phyloP scores from a whole-genome alignment of 2,113 vertebrate genomes.

The Boulengeromyrus knoepffleri region DNA sequence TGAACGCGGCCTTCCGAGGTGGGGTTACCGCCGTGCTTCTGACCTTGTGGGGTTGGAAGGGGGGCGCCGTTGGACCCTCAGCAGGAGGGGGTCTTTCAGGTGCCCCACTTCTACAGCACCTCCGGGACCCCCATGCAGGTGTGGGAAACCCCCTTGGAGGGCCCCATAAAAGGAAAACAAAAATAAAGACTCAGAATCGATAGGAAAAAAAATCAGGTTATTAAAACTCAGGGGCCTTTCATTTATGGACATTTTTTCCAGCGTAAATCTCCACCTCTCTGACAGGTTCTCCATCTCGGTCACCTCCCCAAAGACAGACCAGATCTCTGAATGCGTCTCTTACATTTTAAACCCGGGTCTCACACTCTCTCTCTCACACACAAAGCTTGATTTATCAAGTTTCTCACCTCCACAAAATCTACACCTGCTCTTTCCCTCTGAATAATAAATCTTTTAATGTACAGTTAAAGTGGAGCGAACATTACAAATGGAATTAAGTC shows the following conservation, averaged over 20 bases:
- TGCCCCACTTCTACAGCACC: not conserved
- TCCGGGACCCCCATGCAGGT: not conserved
- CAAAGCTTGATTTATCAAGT: not conserved
- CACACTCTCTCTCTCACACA: not conserved
- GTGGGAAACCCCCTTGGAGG: not conserved
- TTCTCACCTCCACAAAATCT: not conserved
- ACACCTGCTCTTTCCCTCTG: not conserved
- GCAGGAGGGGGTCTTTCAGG: not conserved
- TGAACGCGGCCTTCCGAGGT: not conserved
- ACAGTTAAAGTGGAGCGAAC: not conserved
- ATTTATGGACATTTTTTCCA: conserved; percentile 2
- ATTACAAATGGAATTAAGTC: not conserved
- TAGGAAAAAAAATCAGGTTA: not conserved
- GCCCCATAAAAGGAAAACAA: conserved; percentile 3
- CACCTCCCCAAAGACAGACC: not conserved
- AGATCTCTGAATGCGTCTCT: not conserved
- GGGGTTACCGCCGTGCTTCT: not conserved
- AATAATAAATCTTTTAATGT: conserved; percentile 1
- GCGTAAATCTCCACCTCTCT: conserved; percentile 11
- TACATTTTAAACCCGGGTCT: not conserved
- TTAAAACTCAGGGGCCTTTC: not conserved
- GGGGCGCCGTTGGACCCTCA: not conserved
- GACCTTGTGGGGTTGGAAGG: not conserved
- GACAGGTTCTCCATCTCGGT: not conserved
- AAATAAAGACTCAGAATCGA: not conserved